Conservation (phyloP, 2,888 invertebrate species). For the Bugula neritina region DNA sequence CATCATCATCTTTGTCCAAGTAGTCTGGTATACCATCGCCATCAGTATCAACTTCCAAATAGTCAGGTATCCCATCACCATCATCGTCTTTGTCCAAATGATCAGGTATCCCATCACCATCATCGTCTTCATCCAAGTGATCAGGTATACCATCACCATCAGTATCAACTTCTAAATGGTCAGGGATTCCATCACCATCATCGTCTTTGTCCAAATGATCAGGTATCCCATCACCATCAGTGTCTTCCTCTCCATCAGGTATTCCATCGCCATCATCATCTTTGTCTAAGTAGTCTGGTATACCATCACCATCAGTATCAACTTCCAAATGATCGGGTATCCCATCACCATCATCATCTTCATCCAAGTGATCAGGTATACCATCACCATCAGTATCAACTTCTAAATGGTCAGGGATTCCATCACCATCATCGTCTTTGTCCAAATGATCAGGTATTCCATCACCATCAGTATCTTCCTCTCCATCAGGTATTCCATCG, state of each 20-base stretch:
- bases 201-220: constrained; percentile 7
- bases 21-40: constrained; percentile 36
- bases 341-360: constrained; percentile 18
- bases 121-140: constrained; percentile 30
- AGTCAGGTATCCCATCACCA: constrained; percentile 41
- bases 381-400: constrained; percentile 15
- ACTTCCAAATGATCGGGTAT: not conserved
- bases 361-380: constrained; percentile 6
- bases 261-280: constrained; percentile 21
- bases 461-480: constrained; percentile 14
- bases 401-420: constrained; percentile 10
- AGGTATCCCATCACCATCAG: constrained; percentile 19
- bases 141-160: constrained; percentile 33
- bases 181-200: constrained; percentile 14
- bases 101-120: not conserved
- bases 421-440: constrained; percentile 10
- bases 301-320: constrained; percentile 14
- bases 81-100: constrained; percentile 36
- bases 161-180: constrained; percentile 7
- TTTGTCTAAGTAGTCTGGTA: constrained; percentile 12
- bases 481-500: not conserved
- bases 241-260: constrained; percentile 1
- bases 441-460: constrained; percentile 12
- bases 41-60: constrained; percentile 38
- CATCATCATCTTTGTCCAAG: constrained; percentile 30